Percentiles rank a stretch among this genome's conserved stretches.
phyloP scores from a whole-genome alignment of 2,888 invertebrate species.

The Scaptomyza tumidula region DNA sequence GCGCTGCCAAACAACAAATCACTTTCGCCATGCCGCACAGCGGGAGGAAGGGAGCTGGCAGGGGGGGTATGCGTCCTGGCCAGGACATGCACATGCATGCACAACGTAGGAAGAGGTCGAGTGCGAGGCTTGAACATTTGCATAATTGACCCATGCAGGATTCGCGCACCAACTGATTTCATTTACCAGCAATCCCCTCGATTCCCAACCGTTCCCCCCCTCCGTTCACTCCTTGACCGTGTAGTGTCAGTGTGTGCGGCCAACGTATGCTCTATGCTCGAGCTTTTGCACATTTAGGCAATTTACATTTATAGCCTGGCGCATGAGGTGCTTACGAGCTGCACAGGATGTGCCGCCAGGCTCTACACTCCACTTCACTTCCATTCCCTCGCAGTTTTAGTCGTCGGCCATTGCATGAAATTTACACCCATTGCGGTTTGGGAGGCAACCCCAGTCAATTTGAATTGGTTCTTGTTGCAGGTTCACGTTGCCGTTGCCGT shows the following conservation, averaged over 20 bases:
- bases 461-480: slow-evolving; percentile 58
- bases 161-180: slow-evolving; percentile 81
- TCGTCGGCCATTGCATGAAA: slow-evolving; percentile 59
- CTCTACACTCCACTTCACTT: slow-evolving; percentile 20
- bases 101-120: slow-evolving; percentile 5
- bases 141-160: slow-evolving; percentile 84
- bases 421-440: slow-evolving; percentile 78
- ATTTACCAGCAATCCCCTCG: slow-evolving; percentile 63
- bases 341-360: slow-evolving; percentile 78
- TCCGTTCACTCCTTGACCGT: too few species aligned
- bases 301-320: slow-evolving; percentile 81
- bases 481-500: slow-evolving; percentile 21
- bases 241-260: slow-evolving; percentile 55
- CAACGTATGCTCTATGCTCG: slow-evolving; percentile 79
- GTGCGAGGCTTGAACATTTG: slow-evolving; percentile 71
- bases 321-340: slow-evolving; percentile 81
- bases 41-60: slow-evolving; percentile 9
- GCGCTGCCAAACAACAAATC: slow-evolving; percentile 77
- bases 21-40: slow-evolving; percentile 71
- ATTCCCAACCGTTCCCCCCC: neutral
- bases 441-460: slow-evolving; percentile 54
- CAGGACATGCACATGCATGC: slow-evolving; percentile 22
- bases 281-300: slow-evolving; percentile 80
- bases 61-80: slow-evolving; percentile 10
- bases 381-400: neutral